Evolutionary conservation across 2,113 vertebrate species (phyloP).

Genomic region (Ranitomeya variabilis): DNA sequence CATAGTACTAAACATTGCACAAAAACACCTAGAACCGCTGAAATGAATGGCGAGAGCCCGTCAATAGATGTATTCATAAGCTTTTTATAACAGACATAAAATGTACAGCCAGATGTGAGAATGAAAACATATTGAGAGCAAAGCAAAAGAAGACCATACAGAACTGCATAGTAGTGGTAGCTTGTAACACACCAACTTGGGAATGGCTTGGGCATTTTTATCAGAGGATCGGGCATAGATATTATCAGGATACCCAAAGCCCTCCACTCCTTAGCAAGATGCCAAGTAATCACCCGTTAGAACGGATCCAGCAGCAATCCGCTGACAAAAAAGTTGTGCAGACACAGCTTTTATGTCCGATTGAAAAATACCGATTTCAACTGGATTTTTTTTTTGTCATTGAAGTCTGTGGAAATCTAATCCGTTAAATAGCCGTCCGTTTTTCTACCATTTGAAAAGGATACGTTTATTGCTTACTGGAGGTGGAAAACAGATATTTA

Average conservation of each 20-base stretch:
- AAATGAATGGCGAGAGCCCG: neutral
- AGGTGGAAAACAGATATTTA: too few species aligned
- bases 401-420: too few species aligned
- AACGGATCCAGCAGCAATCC: too few species aligned
- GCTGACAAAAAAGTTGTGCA: too few species aligned
- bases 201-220: neutral
- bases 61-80: constrained; percentile 26
- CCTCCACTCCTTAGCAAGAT: neutral
- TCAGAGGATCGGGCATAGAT: neutral
- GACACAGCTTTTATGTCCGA: too few species aligned
- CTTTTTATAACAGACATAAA: neutral
- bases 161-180: neutral
- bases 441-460: too few species aligned
- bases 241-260: neutral
- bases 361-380: too few species aligned
- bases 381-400: too few species aligned
- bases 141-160: neutral
- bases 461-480: too few species aligned
- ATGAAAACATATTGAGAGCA: neutral
- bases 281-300: too few species aligned
- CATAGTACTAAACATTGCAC: neutral
- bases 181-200: neutral
- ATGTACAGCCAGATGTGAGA: neutral
- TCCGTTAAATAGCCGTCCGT: too few species aligned
- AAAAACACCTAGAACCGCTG: neutral